Evolutionary conservation across 64 coral and sea anemone genomes (phyloP), one percentile per base, ranked within the genome.

Genomic region (Montipora foliosa): DNA sequence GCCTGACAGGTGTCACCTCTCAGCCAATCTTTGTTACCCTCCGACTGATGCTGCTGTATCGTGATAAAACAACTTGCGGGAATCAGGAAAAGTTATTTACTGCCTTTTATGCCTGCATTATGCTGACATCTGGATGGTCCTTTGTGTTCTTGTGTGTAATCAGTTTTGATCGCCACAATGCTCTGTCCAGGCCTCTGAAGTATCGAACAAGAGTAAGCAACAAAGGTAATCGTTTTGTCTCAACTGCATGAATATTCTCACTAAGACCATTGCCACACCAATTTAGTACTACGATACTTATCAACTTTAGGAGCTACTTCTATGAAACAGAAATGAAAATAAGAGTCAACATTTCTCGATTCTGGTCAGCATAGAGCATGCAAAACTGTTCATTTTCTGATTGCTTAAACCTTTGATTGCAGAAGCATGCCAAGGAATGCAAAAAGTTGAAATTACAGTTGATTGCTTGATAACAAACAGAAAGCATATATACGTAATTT

Each of bases 141-240:
- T 83, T 83, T 29, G 59, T 15, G 13, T 44, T 64, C 15, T 6
- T 67, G 22, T 9, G 7, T 47, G 3, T 83, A 0, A 66, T 83
- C 59, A 83, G 80, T 61, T 83, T 83, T 83, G 80, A 83, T 67
- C 80, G 80, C 24, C 25, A 66, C 14, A 46, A 45, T 83, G 80
- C 80, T 8, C 59, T 83, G 37, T 83, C 80, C 14, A 83, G 58
- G 59, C 80, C 80, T 45, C 13, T 83, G 4, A 24, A 16, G 1
- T 67, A 83, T 66, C 57, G 24, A 45, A 0, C 29, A 2, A 19
- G 53, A 12, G 37, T 17, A 2, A 67, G 58, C 16, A 66, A 66
- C 14, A 6, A 44, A 83, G 80, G 80, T 83, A 60, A 66, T 3
- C 3, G 0, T 45, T 75, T 75, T 1, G 24, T 0, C 44, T 71